These are phyloP conservation scores for Manduca sexta DNA, from an alignment of 1,140 invertebrate species.

Conservation along the genomic window DNA sequence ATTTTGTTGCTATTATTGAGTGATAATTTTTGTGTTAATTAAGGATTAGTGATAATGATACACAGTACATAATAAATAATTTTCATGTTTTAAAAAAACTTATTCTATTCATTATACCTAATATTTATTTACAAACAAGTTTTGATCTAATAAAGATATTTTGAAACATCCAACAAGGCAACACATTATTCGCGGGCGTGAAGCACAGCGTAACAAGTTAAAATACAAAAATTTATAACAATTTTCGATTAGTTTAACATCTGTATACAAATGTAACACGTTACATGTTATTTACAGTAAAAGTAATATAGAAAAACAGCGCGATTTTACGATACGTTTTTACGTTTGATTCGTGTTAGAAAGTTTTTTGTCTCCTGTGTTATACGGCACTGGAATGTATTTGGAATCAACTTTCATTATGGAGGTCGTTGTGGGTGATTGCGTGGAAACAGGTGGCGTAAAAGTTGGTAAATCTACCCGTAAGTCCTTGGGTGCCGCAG, in stretches of 20 bases:
- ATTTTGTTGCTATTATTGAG: background rate
- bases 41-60: too few relatives aligned
- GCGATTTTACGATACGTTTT: background rate
- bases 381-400: conserved; percentile 35
- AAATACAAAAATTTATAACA: background rate
- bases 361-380: too few relatives aligned
- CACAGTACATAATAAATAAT: conserved; percentile 4
- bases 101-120: background rate
- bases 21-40: background rate
- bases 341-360: too few relatives aligned
- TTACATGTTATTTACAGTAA: conserved; percentile 6
- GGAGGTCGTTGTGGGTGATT: conserved; percentile 11
- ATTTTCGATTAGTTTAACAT: background rate
- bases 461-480: conserved; percentile 66
- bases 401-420: conserved; percentile 22
- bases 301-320: conserved; percentile 4
- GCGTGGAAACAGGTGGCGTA: conserved; percentile 44
- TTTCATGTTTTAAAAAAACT: conserved; percentile 7
- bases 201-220: background rate
- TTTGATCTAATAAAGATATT: conserved; percentile 1
- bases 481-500: conserved; percentile 42
- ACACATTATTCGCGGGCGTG: background rate
- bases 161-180: background rate
- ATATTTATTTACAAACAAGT: conserved; percentile 5
- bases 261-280: conserved; percentile 2